Percentiles rank a stretch among this genome's conserved stretches.
Conservation (phyloP, 2,888 invertebrate species). For the Apomyelois bistriatella region DNA sequence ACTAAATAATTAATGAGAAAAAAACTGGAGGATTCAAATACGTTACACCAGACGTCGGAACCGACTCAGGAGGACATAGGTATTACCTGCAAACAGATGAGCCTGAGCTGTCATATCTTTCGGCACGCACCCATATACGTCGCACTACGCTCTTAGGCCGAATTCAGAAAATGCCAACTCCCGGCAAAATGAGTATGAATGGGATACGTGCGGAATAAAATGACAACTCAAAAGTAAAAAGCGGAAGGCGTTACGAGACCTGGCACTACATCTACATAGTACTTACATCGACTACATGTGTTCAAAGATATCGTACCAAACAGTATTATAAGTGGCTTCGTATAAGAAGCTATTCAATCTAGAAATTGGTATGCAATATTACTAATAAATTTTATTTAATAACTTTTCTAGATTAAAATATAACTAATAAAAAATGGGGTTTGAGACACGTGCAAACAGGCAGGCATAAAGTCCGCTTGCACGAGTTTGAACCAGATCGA, state of each 20-base stretch:
- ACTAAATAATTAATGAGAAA: too few relatives aligned
- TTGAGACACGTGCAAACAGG: constrained; percentile 38
- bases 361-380: constrained; percentile 33
- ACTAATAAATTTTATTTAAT: constrained; percentile 23
- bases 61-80: constrained; percentile 11
- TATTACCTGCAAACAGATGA: constrained; percentile 66
- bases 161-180: constrained; percentile 65
- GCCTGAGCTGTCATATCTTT: constrained; percentile 56
- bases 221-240: constrained; percentile 76
- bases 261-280: constrained; percentile 67
- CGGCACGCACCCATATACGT: constrained; percentile 73
- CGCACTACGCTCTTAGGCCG: constrained; percentile 54
- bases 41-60: not conserved
- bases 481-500: constrained; percentile 40
- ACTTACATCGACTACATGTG: constrained; percentile 57
- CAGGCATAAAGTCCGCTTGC: constrained; percentile 25
- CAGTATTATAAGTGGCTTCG: constrained; percentile 39
- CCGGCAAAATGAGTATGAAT: constrained; percentile 80
- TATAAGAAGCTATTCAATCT: constrained; percentile 44
- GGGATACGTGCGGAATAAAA: constrained; percentile 81
- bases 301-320: constrained; percentile 28
- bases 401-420: constrained; percentile 36
- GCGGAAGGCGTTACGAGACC: constrained; percentile 69
- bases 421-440: constrained; percentile 29
- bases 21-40: not conserved